These are phyloP conservation scores for Metellina segmentata DNA, from an alignment of 2,888 invertebrate species.

Conservation along the genomic window DNA sequence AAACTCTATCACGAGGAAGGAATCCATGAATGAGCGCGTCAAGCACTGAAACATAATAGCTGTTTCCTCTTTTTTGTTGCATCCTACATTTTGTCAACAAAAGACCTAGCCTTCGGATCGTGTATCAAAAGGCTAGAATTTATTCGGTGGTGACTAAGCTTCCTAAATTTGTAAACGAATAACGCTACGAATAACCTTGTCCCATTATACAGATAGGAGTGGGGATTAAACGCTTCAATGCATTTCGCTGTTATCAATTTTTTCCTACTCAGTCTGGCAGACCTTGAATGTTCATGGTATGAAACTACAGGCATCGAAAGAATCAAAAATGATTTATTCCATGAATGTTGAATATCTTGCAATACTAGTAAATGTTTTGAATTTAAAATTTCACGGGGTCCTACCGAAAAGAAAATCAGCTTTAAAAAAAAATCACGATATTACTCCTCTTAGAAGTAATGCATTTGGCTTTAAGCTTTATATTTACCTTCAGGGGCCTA, in stretches of 20 bases:
- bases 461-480: too few species aligned
- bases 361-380: too few species aligned
- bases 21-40: slow-evolving; percentile 5
- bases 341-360: too few species aligned
- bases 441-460: too few species aligned
- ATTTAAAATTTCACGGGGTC: too few species aligned
- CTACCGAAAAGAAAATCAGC: too few species aligned
- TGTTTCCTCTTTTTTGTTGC: slow-evolving; percentile 13
- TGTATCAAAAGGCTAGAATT: slow-evolving; percentile 33
- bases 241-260: background rate
- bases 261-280: background rate
- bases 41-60: slow-evolving; percentile 47
- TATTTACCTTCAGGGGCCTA: too few species aligned
- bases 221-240: slow-evolving; percentile 34
- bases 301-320: too few species aligned
- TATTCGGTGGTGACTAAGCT: slow-evolving; percentile 37
- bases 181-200: slow-evolving; percentile 45
- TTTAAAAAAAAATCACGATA: too few species aligned
- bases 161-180: slow-evolving; percentile 24
- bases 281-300: too few species aligned
- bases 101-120: slow-evolving; percentile 34
- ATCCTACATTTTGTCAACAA: slow-evolving; percentile 17
- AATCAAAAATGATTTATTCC: too few species aligned
- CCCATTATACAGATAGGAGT: slow-evolving; percentile 7
- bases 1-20: too few species aligned